Base-by-base conservation (phyloP, 2,888 invertebrate genomes). In the Calliscelio sp. region DNA sequence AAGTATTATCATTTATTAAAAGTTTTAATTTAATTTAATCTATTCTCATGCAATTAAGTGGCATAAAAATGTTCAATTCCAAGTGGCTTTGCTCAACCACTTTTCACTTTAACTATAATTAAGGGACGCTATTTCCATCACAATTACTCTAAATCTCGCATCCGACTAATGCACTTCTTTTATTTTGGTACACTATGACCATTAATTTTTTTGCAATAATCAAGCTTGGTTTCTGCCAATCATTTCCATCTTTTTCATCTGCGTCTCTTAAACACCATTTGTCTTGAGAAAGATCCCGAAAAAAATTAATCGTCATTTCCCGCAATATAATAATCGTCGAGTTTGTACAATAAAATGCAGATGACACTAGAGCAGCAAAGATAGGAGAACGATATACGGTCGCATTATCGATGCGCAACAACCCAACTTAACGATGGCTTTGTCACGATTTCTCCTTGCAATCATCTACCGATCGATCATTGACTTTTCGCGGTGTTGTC, bases 311-410 rank as follows among this genome's bases (percentile, higher is more conserved):
- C 57, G 68, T 35, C 46, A 68, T 78, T 68, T 49, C 22, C 38
- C 25, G 59, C 35, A 78, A 78, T 78, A 61, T 59, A 73, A 73
- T 73, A 49, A 73, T 73, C 49, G 73, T 73, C 73, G 46, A 44
- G 61, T 73, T 63, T 57, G 66, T 73, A 63, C 24, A 80, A 80
- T 80, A 80, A 80, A 80, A 73, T 41, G 65, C 71, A 66, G 65
- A 73, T 66, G 73, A 66, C 73, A 55, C 16, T 11, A 20, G 32
- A 11, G 53, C 20, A 35, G 28, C 28, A 8, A 70, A 59, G 24
- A 25, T 18, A 25, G 16, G n/a, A 28, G 18, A 71, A 35, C 20
- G 38, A 59, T n/a, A 16, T 10, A 32, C 66, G 25, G n/a, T 14
- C 38, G 55, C 66, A 46, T 66, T 66, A 75, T 75, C 75, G 65